phyloP scores from a whole-genome alignment of 2,113 vertebrate species.

The Paramormyrops kingsleyae region DNA sequence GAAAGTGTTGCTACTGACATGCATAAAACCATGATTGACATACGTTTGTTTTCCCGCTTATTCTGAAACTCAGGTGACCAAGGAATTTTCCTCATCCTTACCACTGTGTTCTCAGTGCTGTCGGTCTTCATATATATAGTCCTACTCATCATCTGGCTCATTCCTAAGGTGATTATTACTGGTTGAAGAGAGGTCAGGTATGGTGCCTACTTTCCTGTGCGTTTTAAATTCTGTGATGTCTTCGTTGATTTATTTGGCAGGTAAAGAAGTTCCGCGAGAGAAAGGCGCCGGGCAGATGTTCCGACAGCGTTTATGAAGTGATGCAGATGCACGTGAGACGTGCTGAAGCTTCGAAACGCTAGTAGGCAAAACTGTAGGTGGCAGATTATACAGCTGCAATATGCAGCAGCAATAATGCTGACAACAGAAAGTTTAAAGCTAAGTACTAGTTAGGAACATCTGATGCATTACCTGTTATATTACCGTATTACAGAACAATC shows the following conservation, averaged over 20 bases:
- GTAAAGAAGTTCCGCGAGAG: not conserved
- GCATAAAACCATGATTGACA: not conserved
- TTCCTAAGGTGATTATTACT: slow-evolving; percentile 6
- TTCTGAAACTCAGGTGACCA: not conserved
- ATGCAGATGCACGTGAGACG: not conserved
- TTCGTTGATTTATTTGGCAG: not conserved
- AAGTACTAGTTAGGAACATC: not conserved
- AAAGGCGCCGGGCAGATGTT: not conserved
- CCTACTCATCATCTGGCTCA: not conserved
- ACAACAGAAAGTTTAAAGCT: not conserved
- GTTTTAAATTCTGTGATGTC: not conserved
- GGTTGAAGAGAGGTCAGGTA: not conserved
- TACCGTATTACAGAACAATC: not conserved
- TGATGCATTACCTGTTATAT: not conserved
- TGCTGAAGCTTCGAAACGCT: not conserved
- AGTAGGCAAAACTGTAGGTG: not conserved
- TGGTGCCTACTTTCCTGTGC: not conserved
- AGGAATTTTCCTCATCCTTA: not conserved
- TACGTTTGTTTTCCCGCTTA: no score
- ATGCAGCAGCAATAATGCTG: not conserved
- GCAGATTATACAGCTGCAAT: not conserved
- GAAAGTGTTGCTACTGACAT: not conserved
- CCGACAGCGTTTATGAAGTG: slow-evolving; percentile 4
- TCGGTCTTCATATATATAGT: not conserved
- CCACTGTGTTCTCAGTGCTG: not conserved